Conservation (phyloP, 2,113 vertebrate species). For the Myotis brandtii region DNA sequence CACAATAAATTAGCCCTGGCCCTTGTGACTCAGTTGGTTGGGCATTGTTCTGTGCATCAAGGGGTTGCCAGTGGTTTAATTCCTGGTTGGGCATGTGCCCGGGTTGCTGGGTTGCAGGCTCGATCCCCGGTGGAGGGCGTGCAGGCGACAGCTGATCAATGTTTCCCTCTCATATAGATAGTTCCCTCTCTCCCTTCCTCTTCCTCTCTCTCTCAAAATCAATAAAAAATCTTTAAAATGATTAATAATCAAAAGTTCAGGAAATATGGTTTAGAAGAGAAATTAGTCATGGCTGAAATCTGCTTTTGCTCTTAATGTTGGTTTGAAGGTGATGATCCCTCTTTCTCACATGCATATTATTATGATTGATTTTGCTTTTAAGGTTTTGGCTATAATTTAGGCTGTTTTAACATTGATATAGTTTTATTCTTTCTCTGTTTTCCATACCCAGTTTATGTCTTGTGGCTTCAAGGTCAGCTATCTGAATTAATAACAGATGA, state of each 20-base stretch:
- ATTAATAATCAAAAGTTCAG: background rate
- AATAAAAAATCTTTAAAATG: background rate
- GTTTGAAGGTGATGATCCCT: background rate
- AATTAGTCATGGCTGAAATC: background rate
- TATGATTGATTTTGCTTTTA: background rate
- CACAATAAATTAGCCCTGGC: no score
- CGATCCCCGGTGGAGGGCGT: no score
- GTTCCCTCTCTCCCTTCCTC: background rate
- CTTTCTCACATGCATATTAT: background rate
- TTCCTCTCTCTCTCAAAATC: background rate
- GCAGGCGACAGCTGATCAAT: no score
- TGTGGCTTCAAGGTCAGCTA: background rate
- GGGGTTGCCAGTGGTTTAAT: no score
- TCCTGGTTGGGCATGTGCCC: no score
- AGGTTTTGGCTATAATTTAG: constrained; percentile 2
- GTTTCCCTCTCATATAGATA: background rate
- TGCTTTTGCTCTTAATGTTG: background rate
- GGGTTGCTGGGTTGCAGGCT: no score
- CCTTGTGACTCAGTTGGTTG: no score
- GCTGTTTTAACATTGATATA: background rate
- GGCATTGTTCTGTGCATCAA: no score
- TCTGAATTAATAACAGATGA: constrained; percentile 11
- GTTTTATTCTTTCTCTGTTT: background rate
- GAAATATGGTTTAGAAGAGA: background rate
- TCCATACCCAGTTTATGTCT: background rate